phyloP scores from a whole-genome alignment of 2,797 vertebrate species.

The Enteromius unitaeniatus region DNA sequence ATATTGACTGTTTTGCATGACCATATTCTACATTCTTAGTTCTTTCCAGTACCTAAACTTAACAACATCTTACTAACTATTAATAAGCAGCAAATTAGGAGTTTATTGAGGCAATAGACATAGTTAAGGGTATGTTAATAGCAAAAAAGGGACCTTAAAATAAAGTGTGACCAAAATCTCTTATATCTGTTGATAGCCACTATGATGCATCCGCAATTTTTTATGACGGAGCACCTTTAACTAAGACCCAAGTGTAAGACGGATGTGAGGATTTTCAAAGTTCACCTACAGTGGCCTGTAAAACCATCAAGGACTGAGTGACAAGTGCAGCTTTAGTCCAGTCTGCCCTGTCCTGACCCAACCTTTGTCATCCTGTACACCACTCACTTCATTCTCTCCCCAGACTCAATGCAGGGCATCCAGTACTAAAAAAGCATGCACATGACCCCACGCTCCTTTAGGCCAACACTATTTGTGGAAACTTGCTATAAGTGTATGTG shows the following conservation, averaged over 20 bases:
- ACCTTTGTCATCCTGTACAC: background rate
- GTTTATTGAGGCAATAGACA: background rate
- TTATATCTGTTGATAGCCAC: background rate
- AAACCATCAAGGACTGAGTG: constrained; percentile 52
- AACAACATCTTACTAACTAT: background rate
- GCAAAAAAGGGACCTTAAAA: background rate
- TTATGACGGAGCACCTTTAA: background rate
- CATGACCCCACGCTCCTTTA: constrained; percentile 3
- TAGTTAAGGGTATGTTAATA: background rate
- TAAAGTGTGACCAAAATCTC: background rate
- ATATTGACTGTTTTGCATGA: background rate
- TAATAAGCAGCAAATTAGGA: background rate
- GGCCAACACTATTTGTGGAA: constrained; percentile 26
- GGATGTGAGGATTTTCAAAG: constrained; percentile 24
- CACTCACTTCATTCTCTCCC: constrained; percentile 10
- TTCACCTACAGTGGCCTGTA: constrained; percentile 51
- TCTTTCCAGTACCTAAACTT: too few relatives aligned
- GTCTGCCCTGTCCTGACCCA: constrained; percentile 28
- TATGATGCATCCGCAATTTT: background rate
- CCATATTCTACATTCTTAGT: background rate
- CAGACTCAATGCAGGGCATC: background rate
- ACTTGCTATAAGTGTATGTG: constrained; percentile 21
- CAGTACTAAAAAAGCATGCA: background rate
- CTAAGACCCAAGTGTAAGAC: background rate
- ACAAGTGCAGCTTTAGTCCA: constrained; percentile 46